A percentile compares a stretch with the other conserved stretches of the same genome.
Evolutionary conservation across 2,888 invertebrate species (phyloP).

Genomic region (Eumerus sabulonum): DNA sequence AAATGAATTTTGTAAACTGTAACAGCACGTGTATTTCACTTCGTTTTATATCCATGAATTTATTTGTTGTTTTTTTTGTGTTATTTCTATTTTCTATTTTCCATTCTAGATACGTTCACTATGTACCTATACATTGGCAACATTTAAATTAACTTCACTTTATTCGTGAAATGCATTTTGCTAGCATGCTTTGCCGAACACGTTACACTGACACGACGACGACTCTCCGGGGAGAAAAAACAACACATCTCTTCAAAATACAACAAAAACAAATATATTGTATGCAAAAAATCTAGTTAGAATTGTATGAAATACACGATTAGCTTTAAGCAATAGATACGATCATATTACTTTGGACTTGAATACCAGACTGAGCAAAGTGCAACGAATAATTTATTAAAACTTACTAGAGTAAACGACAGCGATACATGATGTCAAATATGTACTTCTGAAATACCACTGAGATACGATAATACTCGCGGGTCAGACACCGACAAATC

Average conservation of each 20-base stretch:
- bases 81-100: no score
- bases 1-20: not conserved
- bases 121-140: constrained; percentile 23
- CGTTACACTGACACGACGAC: not conserved
- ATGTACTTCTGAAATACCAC: constrained; percentile 18
- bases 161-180: no score
- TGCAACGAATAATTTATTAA: constrained; percentile 6
- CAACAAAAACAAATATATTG: not conserved
- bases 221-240: not conserved
- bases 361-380: constrained; percentile 21
- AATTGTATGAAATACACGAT: constrained; percentile 13
- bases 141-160: constrained; percentile 1
- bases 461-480: constrained; percentile 10
- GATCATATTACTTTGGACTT: constrained; percentile 4
- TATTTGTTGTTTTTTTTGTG: no score
- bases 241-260: not conserved
- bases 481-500: constrained; percentile 17
- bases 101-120: not conserved
- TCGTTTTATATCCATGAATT: no score
- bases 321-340: constrained; percentile 3
- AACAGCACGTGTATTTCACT: constrained; percentile 49
- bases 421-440: constrained; percentile 11
- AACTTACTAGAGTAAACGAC: constrained; percentile 39
- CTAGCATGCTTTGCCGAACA: constrained; percentile 4
- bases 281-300: constrained; percentile 17